phyloP scores from a whole-genome alignment of 2,797 vertebrate genomes.

The Melanitta fusca region DNA sequence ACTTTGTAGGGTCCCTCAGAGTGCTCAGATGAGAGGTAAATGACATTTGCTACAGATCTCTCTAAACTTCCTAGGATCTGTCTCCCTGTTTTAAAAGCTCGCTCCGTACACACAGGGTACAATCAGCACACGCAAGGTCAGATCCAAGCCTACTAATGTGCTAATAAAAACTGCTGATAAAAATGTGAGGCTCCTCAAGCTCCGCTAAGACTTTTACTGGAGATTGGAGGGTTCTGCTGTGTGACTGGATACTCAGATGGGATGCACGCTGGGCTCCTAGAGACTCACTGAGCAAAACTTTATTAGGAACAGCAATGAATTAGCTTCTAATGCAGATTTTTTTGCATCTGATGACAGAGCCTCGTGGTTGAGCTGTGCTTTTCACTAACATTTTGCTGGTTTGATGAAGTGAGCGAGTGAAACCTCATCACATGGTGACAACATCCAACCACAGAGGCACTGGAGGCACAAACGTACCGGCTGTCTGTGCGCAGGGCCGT shows the following conservation, averaged over 20 bases:
- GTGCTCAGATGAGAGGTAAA: not conserved
- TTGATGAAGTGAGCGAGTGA: not conserved
- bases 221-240: not conserved
- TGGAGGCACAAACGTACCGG: not conserved
- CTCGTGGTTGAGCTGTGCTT: not conserved
- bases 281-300: not conserved
- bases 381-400: not conserved
- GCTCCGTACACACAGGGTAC: not conserved
- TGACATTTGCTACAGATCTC: not conserved
- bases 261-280: not conserved
- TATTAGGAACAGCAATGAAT: constrained; percentile 26
- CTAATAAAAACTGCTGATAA: constrained; percentile 66
- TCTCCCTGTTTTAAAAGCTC: not conserved
- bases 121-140: constrained; percentile 21
- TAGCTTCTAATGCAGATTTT: constrained; percentile 9
- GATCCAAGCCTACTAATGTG: constrained; percentile 24
- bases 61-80: not conserved
- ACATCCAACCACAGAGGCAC: not conserved
- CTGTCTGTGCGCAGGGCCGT: not conserved
- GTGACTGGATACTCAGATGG: constrained; percentile 34
- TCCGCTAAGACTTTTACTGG: constrained; percentile 34
- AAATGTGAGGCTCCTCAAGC: constrained; percentile 27
- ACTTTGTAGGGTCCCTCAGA: not conserved
- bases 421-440: not conserved
- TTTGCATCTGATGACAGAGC: not conserved